Evolutionary conservation across 2,113 vertebrate genomes (phyloP).

Genomic region (Grammomys dolichurus): DNA sequence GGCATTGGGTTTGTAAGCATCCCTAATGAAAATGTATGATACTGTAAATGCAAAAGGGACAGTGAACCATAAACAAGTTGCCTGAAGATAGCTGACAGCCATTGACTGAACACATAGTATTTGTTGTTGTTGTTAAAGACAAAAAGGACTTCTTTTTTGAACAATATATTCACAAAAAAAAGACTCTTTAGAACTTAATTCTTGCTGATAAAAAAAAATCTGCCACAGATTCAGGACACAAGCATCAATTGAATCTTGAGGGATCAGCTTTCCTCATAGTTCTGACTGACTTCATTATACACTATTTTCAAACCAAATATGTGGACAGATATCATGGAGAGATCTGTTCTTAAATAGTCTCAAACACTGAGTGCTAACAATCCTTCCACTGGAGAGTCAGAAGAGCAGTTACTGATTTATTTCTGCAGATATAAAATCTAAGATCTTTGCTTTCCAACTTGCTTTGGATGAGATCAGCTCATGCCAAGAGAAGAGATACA

Average conservation of each 20-base stretch:
- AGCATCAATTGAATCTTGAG: constrained; percentile 17
- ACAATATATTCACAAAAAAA: constrained; percentile 20
- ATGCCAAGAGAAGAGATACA: background rate
- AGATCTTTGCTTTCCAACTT: background rate
- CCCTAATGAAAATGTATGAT: constrained; percentile 83
- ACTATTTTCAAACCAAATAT: background rate
- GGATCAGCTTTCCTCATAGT: background rate
- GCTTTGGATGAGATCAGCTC: background rate
- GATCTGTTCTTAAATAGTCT: background rate
- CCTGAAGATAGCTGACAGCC: constrained; percentile 74
- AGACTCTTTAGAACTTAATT: background rate
- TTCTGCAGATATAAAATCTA: background rate
- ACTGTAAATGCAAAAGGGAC: constrained; percentile 71
- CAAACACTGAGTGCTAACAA: background rate
- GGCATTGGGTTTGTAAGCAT: constrained; percentile 57
- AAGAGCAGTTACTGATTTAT: background rate
- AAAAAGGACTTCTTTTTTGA: constrained; percentile 53
- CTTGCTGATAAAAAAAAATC: constrained; percentile 29
- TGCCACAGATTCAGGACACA: constrained; percentile 31
- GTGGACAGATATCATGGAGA: background rate
- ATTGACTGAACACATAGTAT: constrained; percentile 34
- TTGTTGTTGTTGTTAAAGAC: constrained; percentile 41
- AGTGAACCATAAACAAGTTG: constrained; percentile 72
- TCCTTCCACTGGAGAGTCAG: background rate
- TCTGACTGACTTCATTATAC: background rate